Evolutionary conservation across 2,888 invertebrate species (phyloP), one percentile per base, ranked within the genome.

Genomic region (Pyrocoelia pectoralis): DNA sequence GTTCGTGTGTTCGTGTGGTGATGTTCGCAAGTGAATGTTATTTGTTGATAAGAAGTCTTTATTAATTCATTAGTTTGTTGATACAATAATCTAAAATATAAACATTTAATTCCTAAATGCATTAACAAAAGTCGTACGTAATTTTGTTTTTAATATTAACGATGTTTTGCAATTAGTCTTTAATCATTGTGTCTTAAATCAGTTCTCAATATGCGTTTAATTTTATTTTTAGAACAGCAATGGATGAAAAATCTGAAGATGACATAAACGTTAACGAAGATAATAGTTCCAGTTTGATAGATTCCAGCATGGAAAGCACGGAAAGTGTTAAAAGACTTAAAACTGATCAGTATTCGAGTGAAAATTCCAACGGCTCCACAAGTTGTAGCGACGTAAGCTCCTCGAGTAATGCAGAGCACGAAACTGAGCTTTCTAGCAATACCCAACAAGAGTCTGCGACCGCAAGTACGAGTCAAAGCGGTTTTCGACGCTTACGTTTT

Each of bases 281-380:
- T 13, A 49, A 24, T 13, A 50, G 18, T 43, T 41, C 56, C 14
- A 60, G 61, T 55, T 51, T 56, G 18, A 56, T 57, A 52, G 53
- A 59, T 28, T 50, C 18, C 4, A 53, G 54, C 12, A 48, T 28
- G 17, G 71, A 71, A 53, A 62, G 61, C 1, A 53, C 50, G 13
- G 70, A 70, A 38, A 67, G 61, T 53, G 67, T 65, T 10, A 79
- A 80, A 71, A 72, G 79, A 43, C 67, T 79, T 41, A 77, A 76
- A 70, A 78, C 76, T 53, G 75, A 73, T 55, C 41, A 41, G 13
- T 33, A 15, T 51, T 62, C 59, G n/a, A 29, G 29, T 46, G 73
- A 71, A 49, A 67, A 48, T 43, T 72, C 73, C 13, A 72, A 73
- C 4, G 75, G 70, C 59, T 55, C 53, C 14, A 9, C 54, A 12